Percentiles rank a stretch among this genome's conserved stretches.
These are phyloP conservation scores for Parasteatoda lunata DNA, from an alignment of 2,888 invertebrate genomes.

Conservation along the genomic window DNA sequence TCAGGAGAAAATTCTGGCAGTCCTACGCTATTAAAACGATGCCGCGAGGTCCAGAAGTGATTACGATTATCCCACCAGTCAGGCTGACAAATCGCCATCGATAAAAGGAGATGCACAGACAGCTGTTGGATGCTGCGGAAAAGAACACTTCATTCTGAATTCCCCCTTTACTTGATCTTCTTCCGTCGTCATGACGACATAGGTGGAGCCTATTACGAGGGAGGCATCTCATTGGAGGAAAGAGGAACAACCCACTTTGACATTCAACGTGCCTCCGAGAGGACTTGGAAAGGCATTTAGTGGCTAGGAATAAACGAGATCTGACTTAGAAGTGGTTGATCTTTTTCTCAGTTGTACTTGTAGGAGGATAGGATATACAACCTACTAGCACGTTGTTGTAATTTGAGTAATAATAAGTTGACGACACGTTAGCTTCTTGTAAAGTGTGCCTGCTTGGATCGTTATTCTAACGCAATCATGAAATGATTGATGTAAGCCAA, in stretches of 20 bases:
- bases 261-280: no score
- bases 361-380: no score
- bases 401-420: no score
- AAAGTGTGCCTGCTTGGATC: no score
- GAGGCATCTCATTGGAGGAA: slow-evolving; percentile 42
- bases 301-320: no score
- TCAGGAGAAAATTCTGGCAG: slow-evolving; percentile 33
- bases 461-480: no score
- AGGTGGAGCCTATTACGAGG: slow-evolving; percentile 28
- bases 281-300: no score
- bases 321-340: no score
- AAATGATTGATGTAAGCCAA: no score
- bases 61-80: slow-evolving; percentile 62
- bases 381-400: no score
- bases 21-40: slow-evolving; percentile 51
- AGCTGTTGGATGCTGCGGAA: slow-evolving; percentile 61
- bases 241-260: not conserved
- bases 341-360: no score
- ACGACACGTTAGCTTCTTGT: no score
- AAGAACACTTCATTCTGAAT: slow-evolving; percentile 52
- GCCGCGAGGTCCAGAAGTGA: slow-evolving; percentile 59
- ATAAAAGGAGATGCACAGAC: slow-evolving; percentile 60
- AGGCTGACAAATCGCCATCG: slow-evolving; percentile 66
- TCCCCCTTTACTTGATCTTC: slow-evolving; percentile 35
- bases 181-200: slow-evolving; percentile 49